Percentiles rank a stretch among this genome's conserved stretches.
Evolutionary conservation across 2,888 invertebrate species (phyloP).

Genomic region (Agrochola macilenta): DNA sequence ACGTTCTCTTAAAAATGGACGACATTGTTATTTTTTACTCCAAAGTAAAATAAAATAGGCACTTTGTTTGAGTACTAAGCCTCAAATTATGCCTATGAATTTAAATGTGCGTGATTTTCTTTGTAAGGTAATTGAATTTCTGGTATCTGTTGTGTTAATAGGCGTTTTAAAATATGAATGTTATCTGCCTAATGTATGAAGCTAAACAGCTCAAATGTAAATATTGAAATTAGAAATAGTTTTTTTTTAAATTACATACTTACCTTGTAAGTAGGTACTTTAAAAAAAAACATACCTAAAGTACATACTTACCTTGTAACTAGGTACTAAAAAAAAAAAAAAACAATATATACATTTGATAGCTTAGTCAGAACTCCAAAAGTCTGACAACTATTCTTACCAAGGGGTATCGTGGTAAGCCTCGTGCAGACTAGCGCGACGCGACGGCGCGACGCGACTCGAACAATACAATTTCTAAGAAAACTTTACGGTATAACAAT

Average conservation of each 20-base stretch:
- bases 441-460: too few species aligned
- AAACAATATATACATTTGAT: too few species aligned
- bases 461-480: too few species aligned
- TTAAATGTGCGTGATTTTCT: constrained; percentile 34
- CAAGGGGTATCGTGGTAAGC: neutral
- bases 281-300: too few species aligned
- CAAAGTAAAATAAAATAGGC: constrained; percentile 42
- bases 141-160: neutral
- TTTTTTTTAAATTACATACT: too few species aligned
- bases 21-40: constrained; percentile 41
- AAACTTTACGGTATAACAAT: too few species aligned
- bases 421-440: too few species aligned
- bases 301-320: too few species aligned
- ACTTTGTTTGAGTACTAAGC: constrained; percentile 40
- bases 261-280: too few species aligned
- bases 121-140: constrained; percentile 22
- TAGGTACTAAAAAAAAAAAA: too few species aligned
- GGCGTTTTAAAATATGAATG: neutral
- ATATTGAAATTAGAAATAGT: neutral
- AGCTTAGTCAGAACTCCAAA: neutral
- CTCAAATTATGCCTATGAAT: constrained; percentile 49
- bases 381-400: neutral
- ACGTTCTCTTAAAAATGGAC: constrained; percentile 43
- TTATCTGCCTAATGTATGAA: neutral
- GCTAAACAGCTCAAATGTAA: neutral